Evolutionary conservation across 2,888 invertebrate genomes (phyloP).

Genomic region (Zaprionus obscuricornis): DNA sequence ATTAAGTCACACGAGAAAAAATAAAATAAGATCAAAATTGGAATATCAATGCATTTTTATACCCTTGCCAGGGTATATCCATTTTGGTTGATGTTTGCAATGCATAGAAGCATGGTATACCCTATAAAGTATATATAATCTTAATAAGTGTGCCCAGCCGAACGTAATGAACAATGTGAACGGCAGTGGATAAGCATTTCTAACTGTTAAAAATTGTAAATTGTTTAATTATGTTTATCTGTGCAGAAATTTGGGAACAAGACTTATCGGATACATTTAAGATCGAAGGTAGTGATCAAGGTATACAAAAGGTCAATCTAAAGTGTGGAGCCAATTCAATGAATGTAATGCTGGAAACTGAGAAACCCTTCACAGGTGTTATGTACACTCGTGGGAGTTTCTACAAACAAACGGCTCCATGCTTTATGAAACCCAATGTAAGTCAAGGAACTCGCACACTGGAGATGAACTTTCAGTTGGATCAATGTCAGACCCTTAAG

Average conservation of each 20-base stretch:
- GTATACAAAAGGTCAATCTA: constrained; percentile 85
- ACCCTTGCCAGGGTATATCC: too few species aligned
- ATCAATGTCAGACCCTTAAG: constrained; percentile 85
- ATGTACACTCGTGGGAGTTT: constrained; percentile 87
- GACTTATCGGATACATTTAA: constrained; percentile 85
- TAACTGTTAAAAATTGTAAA: too few species aligned
- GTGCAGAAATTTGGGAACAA: constrained; percentile 83
- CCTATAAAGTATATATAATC: too few species aligned
- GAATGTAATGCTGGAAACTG: constrained; percentile 84
- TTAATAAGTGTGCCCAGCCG: too few species aligned
- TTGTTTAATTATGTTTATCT: too few species aligned
- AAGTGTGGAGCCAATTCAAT: constrained; percentile 86
- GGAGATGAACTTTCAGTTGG: constrained; percentile 85
- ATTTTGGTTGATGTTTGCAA: too few species aligned
- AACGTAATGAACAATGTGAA: too few species aligned
- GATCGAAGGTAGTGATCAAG: constrained; percentile 85
- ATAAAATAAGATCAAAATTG: too few species aligned
- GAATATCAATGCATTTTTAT: too few species aligned
- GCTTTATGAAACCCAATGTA: constrained; percentile 85
- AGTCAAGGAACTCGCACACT: constrained; percentile 83
- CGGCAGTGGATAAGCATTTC: too few species aligned
- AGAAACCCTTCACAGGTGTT: constrained; percentile 86
- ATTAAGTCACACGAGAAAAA: too few species aligned
- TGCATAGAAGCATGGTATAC: too few species aligned
- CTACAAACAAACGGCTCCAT: constrained; percentile 85